Evolutionary conservation across 2,113 vertebrate genomes (phyloP), one percentile per base, ranked within the genome.

Genomic region (Mixornis gularis): DNA sequence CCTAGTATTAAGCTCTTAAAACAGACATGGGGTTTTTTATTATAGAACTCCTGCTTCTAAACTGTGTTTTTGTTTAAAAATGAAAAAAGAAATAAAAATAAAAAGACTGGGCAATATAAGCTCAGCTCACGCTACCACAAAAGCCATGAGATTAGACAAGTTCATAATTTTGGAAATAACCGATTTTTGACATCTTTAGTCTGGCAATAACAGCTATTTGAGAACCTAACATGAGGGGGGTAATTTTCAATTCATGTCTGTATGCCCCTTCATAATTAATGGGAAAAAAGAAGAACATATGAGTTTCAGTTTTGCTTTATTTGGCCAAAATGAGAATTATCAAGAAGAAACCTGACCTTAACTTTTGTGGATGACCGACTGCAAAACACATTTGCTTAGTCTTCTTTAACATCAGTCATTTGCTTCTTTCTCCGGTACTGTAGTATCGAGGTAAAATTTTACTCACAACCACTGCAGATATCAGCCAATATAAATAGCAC

Each of bases 21-120:
- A 83, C 8, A 49, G 9, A 24, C 6, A 3, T 3, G 12, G 15
- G 1, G 1, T 0, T 5, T 1, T 4, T 43, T 18, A 17, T 19
- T 10, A 17, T 51, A 29, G 73, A 85, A 77, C n/a, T 12, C 19
- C 43, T 65, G 19, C 13, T 79, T 72, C 52, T 80, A 70, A 71
- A 48, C 1, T 36, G 12, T 4, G 13, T 5, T 90, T 92, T 53
- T 80, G 8, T 20, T 71, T 51, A 32, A 30, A 55, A 46, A 43
- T 20, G 8, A 36, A 65, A 59, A 44, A 25, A 19, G 1, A 9
- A 85, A 30, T 17, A 51, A 51, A 62, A 51, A 19, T 3, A 13
- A 43, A 59, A 70, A 48, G 1, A 46, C 12, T 6, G 4, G 10
- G 8, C 18, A 49, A 66, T 16, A 46, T 5, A 70, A 65, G 3